Percentiles rank a stretch among this genome's conserved stretches.
Conservation (phyloP, 2,797 vertebrate genomes). For the Mormyrops boulengeri region DNA sequence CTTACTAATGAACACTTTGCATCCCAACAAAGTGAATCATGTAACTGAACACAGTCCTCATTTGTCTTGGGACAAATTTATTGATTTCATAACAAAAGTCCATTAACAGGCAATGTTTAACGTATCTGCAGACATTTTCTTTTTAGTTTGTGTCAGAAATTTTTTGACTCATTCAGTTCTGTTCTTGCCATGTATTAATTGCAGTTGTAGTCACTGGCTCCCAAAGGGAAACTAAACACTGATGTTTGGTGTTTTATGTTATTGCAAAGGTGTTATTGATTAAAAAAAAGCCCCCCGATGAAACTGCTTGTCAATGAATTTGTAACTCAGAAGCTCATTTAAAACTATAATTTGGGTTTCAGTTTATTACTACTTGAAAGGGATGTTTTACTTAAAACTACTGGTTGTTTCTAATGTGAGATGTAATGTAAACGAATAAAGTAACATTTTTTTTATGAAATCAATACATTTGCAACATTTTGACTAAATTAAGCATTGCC, state of each 20-base stretch:
- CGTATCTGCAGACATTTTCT: not conserved
- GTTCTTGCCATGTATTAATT: not conserved
- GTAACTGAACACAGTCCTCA: not conserved
- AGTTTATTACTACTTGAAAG: not conserved
- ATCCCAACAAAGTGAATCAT: not conserved
- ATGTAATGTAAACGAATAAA: not conserved
- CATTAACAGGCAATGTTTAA: not conserved
- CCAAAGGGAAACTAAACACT: not conserved
- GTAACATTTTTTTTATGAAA: not conserved
- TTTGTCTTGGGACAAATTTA: not conserved
- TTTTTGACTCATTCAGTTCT: not conserved
- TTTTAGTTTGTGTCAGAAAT: not conserved
- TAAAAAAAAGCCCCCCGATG: not conserved
- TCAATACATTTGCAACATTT: not conserved
- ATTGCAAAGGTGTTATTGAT: not conserved
- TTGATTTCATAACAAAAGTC: not conserved
- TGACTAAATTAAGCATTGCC: not conserved
- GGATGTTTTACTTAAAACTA: not conserved
- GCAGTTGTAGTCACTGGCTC: not conserved
- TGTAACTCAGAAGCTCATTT: not conserved
- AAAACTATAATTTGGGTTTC: not conserved
- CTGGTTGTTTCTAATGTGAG: not conserved
- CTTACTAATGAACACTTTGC: not conserved
- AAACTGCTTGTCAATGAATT: not conserved
- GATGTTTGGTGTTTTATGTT: not conserved